Evolutionary conservation across 2,797 vertebrate genomes (phyloP).

Genomic region (Acipenser ruthenus): DNA sequence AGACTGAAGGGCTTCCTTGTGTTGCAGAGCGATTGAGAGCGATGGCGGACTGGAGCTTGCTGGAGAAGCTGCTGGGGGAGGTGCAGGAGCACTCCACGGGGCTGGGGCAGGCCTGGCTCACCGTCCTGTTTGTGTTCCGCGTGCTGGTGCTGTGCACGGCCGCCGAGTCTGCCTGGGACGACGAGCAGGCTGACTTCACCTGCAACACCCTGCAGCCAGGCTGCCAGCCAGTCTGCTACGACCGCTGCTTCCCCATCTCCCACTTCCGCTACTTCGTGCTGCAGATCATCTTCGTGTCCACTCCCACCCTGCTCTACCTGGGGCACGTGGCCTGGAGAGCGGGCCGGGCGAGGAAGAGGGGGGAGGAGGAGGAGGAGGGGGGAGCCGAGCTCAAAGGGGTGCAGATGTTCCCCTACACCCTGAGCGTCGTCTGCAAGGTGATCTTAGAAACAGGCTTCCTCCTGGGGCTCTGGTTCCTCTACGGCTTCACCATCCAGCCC

Average conservation of each 20-base stretch:
- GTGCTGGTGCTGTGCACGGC: conserved; percentile 64
- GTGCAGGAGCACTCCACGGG: conserved; percentile 69
- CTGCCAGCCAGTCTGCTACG: conserved; percentile 66
- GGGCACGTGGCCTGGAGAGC: conserved; percentile 57
- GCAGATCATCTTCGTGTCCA: conserved; percentile 71
- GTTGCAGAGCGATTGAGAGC: conserved; percentile 59
- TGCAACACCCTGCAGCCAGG: conserved; percentile 71
- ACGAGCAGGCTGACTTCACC: conserved; percentile 61
- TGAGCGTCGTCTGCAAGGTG: conserved; percentile 60
- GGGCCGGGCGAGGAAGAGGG: conserved; percentile 18
- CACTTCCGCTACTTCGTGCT: conserved; percentile 75
- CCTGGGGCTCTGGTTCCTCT: conserved; percentile 62
- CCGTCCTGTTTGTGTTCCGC: conserved; percentile 72
- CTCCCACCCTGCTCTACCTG: conserved; percentile 68
- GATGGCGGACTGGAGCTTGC: conserved; percentile 73
- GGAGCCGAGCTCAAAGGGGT: conserved; percentile 52
- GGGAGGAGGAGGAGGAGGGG: conserved; percentile 19
- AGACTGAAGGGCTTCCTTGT: background rate
- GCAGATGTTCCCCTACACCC: conserved; percentile 54
- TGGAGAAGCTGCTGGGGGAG: conserved; percentile 70
- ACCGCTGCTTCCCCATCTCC: conserved; percentile 72
- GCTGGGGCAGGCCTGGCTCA: conserved; percentile 69
- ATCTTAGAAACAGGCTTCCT: conserved; percentile 62
- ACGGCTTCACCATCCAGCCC: conserved; percentile 58
- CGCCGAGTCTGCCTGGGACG: conserved; percentile 70